Conservation (phyloP, 2,797 vertebrate species). For the Amblyraja radiata region DNA sequence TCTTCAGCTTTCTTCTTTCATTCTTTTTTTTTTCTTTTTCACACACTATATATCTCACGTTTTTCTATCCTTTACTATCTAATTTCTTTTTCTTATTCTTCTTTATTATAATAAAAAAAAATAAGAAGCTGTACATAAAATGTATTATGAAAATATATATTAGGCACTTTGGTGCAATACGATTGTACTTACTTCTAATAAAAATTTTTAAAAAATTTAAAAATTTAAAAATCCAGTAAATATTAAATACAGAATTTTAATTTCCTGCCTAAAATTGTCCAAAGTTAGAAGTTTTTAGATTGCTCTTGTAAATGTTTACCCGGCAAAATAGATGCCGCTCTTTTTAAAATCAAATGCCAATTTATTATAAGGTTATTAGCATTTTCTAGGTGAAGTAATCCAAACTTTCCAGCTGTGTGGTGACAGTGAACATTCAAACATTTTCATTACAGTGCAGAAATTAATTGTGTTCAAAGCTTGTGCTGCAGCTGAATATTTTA, state of each 20-base stretch:
- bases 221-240: not conserved
- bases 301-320: not conserved
- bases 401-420: not conserved
- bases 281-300: not conserved
- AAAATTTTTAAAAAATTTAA: too few relatives aligned
- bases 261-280: not conserved
- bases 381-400: not conserved
- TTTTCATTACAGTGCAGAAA: not conserved
- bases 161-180: too few relatives aligned
- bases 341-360: not conserved
- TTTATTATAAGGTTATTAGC: constrained; percentile 18
- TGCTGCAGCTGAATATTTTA: not conserved
- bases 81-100: too few relatives aligned
- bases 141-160: too few relatives aligned
- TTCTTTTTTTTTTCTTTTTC: too few relatives aligned
- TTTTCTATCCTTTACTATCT: too few relatives aligned
- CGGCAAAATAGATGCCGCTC: not conserved
- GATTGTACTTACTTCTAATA: too few relatives aligned
- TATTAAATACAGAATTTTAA: not conserved
- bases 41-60: too few relatives aligned
- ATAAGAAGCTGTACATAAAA: too few relatives aligned
- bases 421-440: not conserved
- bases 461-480: not conserved
- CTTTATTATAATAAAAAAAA: too few relatives aligned
- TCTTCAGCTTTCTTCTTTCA: too few relatives aligned